Conservation (phyloP, 2,797 vertebrate species). For the Choloepus didactylus region DNA sequence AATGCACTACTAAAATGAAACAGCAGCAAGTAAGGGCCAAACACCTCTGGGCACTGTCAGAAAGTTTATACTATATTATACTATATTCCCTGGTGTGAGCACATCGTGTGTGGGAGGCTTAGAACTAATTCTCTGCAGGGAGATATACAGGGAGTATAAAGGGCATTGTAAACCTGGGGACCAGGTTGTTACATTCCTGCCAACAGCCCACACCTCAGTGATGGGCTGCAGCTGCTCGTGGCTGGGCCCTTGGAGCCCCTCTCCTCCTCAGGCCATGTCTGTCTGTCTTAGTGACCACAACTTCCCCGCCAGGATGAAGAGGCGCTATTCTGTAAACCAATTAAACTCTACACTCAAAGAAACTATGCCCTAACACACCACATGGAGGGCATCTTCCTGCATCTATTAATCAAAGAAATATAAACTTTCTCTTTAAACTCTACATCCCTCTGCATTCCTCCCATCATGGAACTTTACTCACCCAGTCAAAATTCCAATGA, state of each 20-base stretch:
- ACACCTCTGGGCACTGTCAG: fast-evolving
- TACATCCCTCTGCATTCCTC: background rate
- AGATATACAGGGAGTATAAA: fast-evolving
- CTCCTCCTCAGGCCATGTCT: background rate
- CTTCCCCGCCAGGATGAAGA: background rate
- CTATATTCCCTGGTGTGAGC: background rate
- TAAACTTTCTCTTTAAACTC: background rate
- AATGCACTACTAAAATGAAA: background rate
- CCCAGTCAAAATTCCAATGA: slow-evolving; percentile 79
- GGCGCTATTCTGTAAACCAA: background rate
- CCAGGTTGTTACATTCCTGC: background rate
- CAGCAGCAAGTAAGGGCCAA: background rate
- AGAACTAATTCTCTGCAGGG: background rate
- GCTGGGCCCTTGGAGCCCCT: fast-evolving
- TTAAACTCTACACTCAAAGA: background rate
- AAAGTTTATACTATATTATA: background rate
- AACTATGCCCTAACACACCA: background rate
- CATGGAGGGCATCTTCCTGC: background rate
- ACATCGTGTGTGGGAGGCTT: fast-evolving
- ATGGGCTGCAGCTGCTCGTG: background rate
- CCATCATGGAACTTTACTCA: slow-evolving; percentile 63
- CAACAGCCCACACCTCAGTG: too few species aligned
- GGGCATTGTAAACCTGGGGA: background rate
- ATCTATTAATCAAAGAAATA: background rate
- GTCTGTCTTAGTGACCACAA: background rate